Evolutionary conservation across 2,888 invertebrate genomes (phyloP), one percentile per base, ranked within the genome.

Genomic region (Cryptocheilus praepositus): DNA sequence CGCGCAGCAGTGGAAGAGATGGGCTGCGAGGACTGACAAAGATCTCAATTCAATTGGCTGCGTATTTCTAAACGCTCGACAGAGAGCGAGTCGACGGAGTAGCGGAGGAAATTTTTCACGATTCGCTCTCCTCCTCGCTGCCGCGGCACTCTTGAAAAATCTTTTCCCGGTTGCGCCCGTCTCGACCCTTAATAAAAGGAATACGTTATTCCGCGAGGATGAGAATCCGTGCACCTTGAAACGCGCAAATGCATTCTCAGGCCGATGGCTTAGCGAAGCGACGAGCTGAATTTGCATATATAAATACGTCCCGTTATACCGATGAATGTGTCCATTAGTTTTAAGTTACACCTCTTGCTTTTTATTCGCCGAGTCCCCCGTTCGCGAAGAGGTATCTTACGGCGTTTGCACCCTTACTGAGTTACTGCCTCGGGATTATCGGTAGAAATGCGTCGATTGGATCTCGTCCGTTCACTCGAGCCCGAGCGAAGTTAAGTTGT

Each of bases 241-340:
- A 55, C 21, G 25, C n/a, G 62, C 45, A 62, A 62, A 62, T 62
- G 55, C 44, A 62, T 62, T 62, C 61, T 16, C 61, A 18, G 53
- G 52, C 53, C 49, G 28, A 61, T 11, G 36, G 36, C 52, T 61
- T 54, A 51, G 53, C 22, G 52, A 21, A 53, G 22, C 8, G 54
- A 54, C 54, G 54, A 54, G 4, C 22, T 1, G 54, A 54, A 22
- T 18, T 19, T n/a, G 3, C 7, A 22, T 16, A 28, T 36, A 36
- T 36, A 36, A 36, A 11, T 36, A 36, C 2, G 36, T 11, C 36
- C 8, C 36, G 36, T 36, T 36, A 11, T 7, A 36, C 8, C 4
- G 13, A 1, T 11, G 36, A 11, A 36, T 7, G 11, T 11, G 36
- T 36, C 36, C 36, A 36, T 36, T 11, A 7, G 36, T 7, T 36